Percentiles rank a stretch among this genome's conserved stretches.
These are phyloP conservation scores for Rattus norvegicus DNA, from an alignment of 2,113 vertebrate genomes.

Conservation along the genomic window DNA sequence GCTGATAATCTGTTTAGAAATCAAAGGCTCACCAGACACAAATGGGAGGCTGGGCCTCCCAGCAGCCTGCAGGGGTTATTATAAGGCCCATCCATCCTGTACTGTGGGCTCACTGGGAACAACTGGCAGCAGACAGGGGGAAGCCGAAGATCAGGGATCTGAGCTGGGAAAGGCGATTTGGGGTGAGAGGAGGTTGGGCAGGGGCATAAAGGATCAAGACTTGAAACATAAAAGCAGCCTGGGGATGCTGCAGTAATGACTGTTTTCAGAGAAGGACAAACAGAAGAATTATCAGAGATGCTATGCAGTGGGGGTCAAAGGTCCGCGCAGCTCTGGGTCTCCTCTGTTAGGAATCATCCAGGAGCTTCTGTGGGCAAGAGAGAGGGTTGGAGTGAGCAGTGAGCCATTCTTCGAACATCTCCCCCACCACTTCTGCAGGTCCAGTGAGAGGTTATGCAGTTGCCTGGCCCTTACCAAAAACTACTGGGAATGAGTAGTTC, in stretches of 20 bases:
- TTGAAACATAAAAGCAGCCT: constrained; percentile 66
- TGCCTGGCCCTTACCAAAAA: background rate
- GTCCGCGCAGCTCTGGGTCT: constrained; percentile 44
- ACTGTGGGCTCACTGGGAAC: constrained; percentile 62
- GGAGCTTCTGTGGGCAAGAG: constrained; percentile 52
- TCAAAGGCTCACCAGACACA: constrained; percentile 75
- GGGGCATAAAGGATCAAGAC: constrained; percentile 72
- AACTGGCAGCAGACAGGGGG: constrained; percentile 61
- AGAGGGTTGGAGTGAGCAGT: constrained; percentile 30
- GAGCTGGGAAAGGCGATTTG: constrained; percentile 54
- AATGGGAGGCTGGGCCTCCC: constrained; percentile 72
- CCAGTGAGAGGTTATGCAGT: constrained; percentile 4
- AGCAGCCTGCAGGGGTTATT: constrained; percentile 70
- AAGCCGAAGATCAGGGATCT: constrained; percentile 79
- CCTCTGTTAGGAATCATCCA: constrained; percentile 55
- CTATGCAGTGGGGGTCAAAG: constrained; percentile 55
- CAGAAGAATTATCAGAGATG: constrained; percentile 48
- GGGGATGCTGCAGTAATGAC: constrained; percentile 50
- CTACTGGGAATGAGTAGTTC: background rate
- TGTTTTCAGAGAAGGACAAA: constrained; percentile 54
- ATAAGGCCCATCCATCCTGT: constrained; percentile 56
- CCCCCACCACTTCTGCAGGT: constrained; percentile 7
- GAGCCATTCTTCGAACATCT: background rate
- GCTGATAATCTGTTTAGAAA: constrained; percentile 76
- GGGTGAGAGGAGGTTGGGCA: constrained; percentile 70